Evolutionary conservation across 2,113 vertebrate genomes (phyloP), one percentile per base, ranked within the genome.

Genomic region (Chiloscyllium plagiosum): DNA sequence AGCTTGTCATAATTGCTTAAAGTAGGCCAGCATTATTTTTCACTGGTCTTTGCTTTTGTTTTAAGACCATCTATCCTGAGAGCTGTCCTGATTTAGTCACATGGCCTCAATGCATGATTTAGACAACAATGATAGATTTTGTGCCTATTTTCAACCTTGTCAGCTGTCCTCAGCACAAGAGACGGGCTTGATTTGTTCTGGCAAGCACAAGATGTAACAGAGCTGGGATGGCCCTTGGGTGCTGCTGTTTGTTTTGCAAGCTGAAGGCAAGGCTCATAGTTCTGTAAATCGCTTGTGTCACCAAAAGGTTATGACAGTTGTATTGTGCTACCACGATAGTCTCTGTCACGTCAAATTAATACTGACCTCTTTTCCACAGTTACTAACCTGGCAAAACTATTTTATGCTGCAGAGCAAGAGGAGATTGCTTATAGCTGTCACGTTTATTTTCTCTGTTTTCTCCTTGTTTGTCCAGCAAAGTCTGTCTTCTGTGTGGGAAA

Each of bases 51-150:
- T 5, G 66, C 61, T 93, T 93, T 95, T 72, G 72, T 94, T 95
- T 72, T 52, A 52, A 72, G 94, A 33, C 6, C 69, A 95, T 19
- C 94, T 72, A 72, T 76, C 94, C 42, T 76, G 24, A 47, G 94
- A 95, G 69, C 24, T 95, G 68, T 72, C 69, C 94, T 70, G 68
- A 29, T 95, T 95, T 95, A 47, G 69, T 95, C 94, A 76, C 24
- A 24, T 19, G 56, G 87, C 94, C 69, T 95, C 37, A 90, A 3
- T 66, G 29, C 61, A 33, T 37, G 1, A 72, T 76, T 33, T 72
- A 47, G 10, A 95, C 69, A 24, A 69, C 22, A 33, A 68, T 72
- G 69, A 95, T 95, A 72, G 3, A 72, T 95, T 95, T 92, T 69
- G 37, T 20, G 26, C 37, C 65, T 95, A 4, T n/a, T 52, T 70